Base-by-base conservation (phyloP, 2,797 vertebrate genomes). In the Hybognathus amarus region DNA sequence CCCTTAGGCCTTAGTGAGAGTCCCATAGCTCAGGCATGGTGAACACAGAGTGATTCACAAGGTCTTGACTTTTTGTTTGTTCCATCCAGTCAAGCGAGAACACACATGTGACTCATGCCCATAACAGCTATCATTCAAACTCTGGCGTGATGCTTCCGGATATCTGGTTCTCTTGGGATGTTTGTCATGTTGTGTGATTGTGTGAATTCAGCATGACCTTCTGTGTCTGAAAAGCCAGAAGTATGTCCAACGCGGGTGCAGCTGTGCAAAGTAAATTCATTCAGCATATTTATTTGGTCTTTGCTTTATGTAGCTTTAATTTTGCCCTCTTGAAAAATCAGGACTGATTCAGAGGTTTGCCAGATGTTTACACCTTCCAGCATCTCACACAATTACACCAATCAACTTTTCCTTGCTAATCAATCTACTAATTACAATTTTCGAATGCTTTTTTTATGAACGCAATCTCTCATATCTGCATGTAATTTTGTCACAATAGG, bases 121-220 rank as follows among this genome's bases (percentile, higher is more conserved):
- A 67, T 76, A 56, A 83, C 75, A 73, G 38, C 36, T 42, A 69
- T 80, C 74, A 77, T 15, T 83, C 64, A 42, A 67, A 77, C 22
- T 22, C 27, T 9, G 56, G 42, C 9, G 22, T n/a, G 77, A 73
- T 54, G 66, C 50, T 63, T 45, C 13, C 61, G 77, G 36, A 47
- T 70, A 50, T 66, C 73, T 73, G 22, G 24, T 47, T 76, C 79
- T 81, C 79, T 61, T 13, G 67, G 79, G 50, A n/a, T 45, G 68
- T 73, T 50, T 12, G 20, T 73, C 54, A 61, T 73, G 68, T 52
- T 67, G 61, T 64, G 69, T 20, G 20, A 73, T 30, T 36, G 9
- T 50, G 69, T 38, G 69, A 81, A 64, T 69, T 38, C 69, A 50
- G 8, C 24, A 1, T 36, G 79, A 61, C 79, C 79, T n/a, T 50